Evolutionary conservation across 2,888 invertebrate species (phyloP), one percentile per base, ranked within the genome.

Genomic region (Eupithecia centaureata): DNA sequence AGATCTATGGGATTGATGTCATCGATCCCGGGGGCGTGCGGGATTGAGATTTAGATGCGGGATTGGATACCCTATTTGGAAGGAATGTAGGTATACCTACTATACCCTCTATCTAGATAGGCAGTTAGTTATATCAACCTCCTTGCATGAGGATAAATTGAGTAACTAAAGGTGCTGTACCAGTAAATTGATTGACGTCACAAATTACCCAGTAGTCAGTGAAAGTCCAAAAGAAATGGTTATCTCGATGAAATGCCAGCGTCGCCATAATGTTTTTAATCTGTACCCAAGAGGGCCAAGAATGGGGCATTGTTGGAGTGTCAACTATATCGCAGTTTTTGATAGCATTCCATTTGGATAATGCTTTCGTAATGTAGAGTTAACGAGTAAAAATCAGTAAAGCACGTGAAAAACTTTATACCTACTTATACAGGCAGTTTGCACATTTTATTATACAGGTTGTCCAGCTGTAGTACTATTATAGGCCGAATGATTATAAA

Each of bases 231-330:
- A 74, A 68, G 64, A 64, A 74, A 75, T 70, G 68, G 66, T 70
- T 68, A 75, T 75, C 70, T 70, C 71, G 73, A 77, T 76, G 72
- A 72, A 74, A 74, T 73, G 72, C 70, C 75, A 73, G 63, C 63
- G 63, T 63, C 47, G 25, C 25, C 25, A 15, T 66, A 62, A 61
- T 58, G 52, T 62, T 13, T 54, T 65, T 56, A 58, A 62, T 63
- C 64, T 63, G 65, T 42, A 27, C 15, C 61, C 64, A 62, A 62
- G 30, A 59, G 27, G 59, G 30, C 32, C 67, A 38, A 59, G 27
- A 62, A 35, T 59, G 59, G 63, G 47, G 56, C 27, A 42, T 63
- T 61, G 62, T 62, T 61, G 22, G 32, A 33, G 32, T 42, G 65
- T 35, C 65, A 35, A 52, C 2, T 54, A 60, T 51, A 59, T 33